Conservation (phyloP, 2,113 vertebrate species). For the Melanostigma gelatinosum region DNA sequence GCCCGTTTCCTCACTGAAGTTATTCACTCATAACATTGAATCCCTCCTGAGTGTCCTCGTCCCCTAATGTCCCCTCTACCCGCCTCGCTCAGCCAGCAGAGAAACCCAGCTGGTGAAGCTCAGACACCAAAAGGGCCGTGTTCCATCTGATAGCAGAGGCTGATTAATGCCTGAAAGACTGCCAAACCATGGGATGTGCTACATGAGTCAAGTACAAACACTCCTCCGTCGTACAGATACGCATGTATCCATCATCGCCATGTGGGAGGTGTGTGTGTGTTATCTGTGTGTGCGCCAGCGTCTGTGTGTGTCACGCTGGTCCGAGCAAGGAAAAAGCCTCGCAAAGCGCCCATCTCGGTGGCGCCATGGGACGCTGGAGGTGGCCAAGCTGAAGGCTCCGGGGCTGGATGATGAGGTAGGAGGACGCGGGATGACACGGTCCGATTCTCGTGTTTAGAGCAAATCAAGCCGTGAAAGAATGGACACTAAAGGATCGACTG, state of each 20-base stretch:
- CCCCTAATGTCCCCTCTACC: constrained; percentile 9
- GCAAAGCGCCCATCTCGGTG: constrained; percentile 41
- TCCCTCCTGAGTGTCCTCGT: not conserved
- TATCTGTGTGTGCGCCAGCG: not conserved
- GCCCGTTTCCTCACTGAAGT: not conserved
- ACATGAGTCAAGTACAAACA: constrained; percentile 70
- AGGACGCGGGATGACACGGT: constrained; percentile 28
- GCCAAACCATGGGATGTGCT: constrained; percentile 58
- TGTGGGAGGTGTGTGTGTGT: constrained; percentile 63
- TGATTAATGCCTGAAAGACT: constrained; percentile 66
- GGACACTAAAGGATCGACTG: constrained; percentile 16
- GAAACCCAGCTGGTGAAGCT: constrained; percentile 32
- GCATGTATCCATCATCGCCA: constrained; percentile 52
- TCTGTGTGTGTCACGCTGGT: constrained; percentile 9
- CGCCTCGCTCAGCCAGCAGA: constrained; percentile 29
- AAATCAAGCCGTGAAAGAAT: constrained; percentile 39
- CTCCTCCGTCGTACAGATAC: constrained; percentile 55
- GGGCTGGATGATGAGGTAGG: constrained; percentile 44
- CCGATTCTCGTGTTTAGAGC: constrained; percentile 40
- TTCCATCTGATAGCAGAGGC: constrained; percentile 58
- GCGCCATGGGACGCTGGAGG: constrained; percentile 47
- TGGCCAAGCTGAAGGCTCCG: constrained; percentile 16
- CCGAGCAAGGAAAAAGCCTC: constrained; percentile 26
- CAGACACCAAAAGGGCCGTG: constrained; percentile 44
- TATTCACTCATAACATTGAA: constrained; percentile 5